These are phyloP conservation scores for Chiridota heheva DNA, from an alignment of 35 echinoderm and acorn worm species.

Conservation along the genomic window DNA sequence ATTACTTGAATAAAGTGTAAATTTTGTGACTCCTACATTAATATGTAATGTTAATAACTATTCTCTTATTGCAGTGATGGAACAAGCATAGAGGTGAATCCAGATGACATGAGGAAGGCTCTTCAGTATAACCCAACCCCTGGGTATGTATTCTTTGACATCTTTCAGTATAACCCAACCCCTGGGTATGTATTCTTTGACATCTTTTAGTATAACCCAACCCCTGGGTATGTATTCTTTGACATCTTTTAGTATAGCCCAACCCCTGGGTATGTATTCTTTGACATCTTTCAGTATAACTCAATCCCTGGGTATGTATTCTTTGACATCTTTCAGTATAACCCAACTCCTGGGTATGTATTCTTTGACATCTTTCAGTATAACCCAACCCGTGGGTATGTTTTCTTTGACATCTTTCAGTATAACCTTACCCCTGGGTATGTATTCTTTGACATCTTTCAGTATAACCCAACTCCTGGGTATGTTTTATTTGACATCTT, in stretches of 20 bases:
- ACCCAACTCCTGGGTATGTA: no score
- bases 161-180: not conserved
- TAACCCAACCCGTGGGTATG: no score
- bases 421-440: no score
- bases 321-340: not conserved
- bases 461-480: no score
- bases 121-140: constrained; percentile 68
- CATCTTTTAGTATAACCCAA: not conserved
- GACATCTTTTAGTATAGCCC: not conserved
- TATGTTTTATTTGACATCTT: no score
- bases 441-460: no score
- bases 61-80: constrained; percentile 60
- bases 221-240: not conserved
- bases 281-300: not conserved
- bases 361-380: no score
- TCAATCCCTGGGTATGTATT: not conserved
- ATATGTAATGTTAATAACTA: no score
- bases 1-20: not conserved
- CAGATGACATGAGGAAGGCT: constrained; percentile 62
- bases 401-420: no score
- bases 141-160: constrained; percentile 40
- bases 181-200: not conserved
- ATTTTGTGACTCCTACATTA: not conserved
- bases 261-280: not conserved
- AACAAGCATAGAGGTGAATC: constrained; percentile 33